A percentile compares a stretch with the other conserved stretches of the same genome.
These are phyloP conservation scores for Anhinga anhinga DNA, from an alignment of 2,113 vertebrate genomes.

Conservation along the genomic window DNA sequence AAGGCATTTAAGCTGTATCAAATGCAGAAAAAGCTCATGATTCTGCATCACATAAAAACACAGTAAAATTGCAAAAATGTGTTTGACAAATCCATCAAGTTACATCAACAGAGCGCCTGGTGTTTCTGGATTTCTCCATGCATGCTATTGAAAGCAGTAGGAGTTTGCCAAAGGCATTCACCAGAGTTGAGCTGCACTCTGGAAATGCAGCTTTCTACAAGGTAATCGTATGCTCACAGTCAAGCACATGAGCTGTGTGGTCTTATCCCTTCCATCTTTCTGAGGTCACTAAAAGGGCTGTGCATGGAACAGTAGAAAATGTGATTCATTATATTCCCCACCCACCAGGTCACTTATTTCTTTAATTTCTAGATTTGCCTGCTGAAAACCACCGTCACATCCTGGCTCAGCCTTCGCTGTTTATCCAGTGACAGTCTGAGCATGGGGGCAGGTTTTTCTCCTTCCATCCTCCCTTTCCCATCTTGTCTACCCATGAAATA, in stretches of 20 bases:
- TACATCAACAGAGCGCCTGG: neutral
- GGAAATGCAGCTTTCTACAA: neutral
- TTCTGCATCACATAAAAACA: neutral
- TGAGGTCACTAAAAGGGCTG: neutral
- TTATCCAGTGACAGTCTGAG: neutral
- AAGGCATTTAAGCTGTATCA: neutral
- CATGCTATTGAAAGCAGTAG: neutral
- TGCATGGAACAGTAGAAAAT: neutral
- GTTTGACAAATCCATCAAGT: constrained; percentile 23
- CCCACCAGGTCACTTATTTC: neutral
- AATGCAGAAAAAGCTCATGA: neutral
- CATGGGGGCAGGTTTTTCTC: neutral
- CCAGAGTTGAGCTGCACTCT: neutral
- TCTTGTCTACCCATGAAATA: neutral
- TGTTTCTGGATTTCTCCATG: constrained; percentile 4
- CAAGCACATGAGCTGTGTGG: neutral
- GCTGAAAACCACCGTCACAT: neutral
- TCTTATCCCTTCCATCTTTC: neutral
- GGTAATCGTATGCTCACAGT: neutral
- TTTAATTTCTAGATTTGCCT: neutral
- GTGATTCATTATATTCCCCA: neutral
- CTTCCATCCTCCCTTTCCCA: neutral
- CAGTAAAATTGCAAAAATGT: neutral
- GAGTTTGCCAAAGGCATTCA: constrained; percentile 18
- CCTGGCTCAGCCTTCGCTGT: neutral